Conservation (phyloP, 37 sponge, comb jelly and placozoan species). For the Spongilla lacustris region DNA sequence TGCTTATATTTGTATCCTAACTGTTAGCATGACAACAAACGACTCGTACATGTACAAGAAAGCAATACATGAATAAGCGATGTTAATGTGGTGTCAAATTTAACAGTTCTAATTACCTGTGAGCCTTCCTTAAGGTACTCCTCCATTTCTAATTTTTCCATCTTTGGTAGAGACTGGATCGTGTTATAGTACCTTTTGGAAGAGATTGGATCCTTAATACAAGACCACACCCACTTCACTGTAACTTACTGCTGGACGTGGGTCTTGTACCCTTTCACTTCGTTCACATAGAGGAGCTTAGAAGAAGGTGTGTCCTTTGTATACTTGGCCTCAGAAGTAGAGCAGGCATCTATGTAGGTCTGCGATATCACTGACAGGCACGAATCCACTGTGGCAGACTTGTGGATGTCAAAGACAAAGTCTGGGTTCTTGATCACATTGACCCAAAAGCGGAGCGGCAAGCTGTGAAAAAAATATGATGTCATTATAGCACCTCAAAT, state of each 20-base stretch:
- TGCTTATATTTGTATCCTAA: no score
- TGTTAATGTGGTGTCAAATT: no score
- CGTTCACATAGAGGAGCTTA: slow-evolving; percentile 93
- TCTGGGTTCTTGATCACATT: slow-evolving; percentile 98
- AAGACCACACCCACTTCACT: no score
- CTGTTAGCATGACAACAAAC: no score
- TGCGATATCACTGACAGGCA: slow-evolving; percentile 92
- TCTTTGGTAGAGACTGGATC: slow-evolving; percentile 52
- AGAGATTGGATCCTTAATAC: no score
- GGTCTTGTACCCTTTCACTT: slow-evolving; percentile 87
- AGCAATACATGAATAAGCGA: no score
- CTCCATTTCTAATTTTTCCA: slow-evolving; percentile 24
- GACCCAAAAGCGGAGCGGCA: slow-evolving; percentile 89
- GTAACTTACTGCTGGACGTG: slow-evolving; percentile 70
- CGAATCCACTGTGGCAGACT: slow-evolving; percentile 88
- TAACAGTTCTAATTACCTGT: slow-evolving; percentile 25
- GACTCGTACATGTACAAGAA: no score
- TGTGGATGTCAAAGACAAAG: slow-evolving; percentile 93
- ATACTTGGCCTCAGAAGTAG: slow-evolving; percentile 69
- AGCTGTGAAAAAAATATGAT: not conserved
- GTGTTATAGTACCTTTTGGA: slow-evolving; percentile 49
- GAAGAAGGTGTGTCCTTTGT: slow-evolving; percentile 92
- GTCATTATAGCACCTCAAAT: no score
- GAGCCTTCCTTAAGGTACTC: slow-evolving; percentile 50
- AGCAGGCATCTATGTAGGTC: slow-evolving; percentile 82